A percentile compares a stretch with the other conserved stretches of the same genome.
phyloP scores from a whole-genome alignment of 2,113 vertebrate genomes.

The Oenanthe melanoleuca region DNA sequence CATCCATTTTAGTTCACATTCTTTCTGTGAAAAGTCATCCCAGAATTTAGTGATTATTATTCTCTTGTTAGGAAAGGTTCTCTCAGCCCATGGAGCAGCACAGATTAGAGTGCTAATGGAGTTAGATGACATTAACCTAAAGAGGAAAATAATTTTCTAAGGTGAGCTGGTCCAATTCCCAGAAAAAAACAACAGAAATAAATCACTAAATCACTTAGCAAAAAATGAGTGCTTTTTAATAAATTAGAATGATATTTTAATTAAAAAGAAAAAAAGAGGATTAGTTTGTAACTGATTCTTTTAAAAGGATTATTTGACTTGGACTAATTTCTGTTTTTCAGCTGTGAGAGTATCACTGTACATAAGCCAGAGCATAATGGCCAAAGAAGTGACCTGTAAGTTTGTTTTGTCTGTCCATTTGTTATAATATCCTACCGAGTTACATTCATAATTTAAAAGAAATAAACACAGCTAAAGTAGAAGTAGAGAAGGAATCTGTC shows the following conservation, averaged over 20 bases:
- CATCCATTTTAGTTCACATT: constrained; percentile 24
- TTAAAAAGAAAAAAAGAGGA: neutral
- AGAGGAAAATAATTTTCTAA: neutral
- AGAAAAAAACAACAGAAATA: neutral
- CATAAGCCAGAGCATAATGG: neutral
- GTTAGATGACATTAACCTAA: neutral
- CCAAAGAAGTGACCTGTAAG: neutral
- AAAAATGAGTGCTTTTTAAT: neutral
- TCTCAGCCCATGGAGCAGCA: neutral
- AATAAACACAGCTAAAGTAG: neutral
- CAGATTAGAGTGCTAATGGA: too few relatives aligned
- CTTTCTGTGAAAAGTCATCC: constrained; percentile 8
- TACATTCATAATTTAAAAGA: neutral
- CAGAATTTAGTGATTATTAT: neutral
- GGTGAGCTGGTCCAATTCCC: neutral
- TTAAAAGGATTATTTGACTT: neutral
- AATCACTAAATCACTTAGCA: neutral
- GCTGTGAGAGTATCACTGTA: neutral
- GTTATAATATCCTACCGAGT: neutral
- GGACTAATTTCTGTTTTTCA: neutral
- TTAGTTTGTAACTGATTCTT: neutral
- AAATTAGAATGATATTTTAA: neutral
- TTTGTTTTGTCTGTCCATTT: neutral
- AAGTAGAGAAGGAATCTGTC: neutral
- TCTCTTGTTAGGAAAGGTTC: neutral